phyloP scores from a whole-genome alignment of 2,888 invertebrate genomes.

The Drosophila gaucha region DNA sequence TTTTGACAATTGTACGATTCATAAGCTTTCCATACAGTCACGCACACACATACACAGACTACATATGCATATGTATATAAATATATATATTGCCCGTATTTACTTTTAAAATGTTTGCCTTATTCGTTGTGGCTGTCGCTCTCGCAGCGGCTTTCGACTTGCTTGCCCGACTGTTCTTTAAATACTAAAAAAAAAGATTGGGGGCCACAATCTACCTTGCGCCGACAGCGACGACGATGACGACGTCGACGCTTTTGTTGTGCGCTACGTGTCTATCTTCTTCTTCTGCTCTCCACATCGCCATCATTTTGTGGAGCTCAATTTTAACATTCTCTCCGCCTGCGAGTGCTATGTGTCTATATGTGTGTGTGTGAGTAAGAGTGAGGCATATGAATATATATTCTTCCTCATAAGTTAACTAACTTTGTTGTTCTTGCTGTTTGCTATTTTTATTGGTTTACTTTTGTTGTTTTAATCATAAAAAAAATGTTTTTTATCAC shows the following conservation, averaged over 20 bases:
- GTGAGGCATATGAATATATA: conserved; percentile 20
- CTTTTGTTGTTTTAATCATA: conserved; percentile 23
- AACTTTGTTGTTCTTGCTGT: conserved; percentile 6
- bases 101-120: conserved; percentile 65
- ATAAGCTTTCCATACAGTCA: conserved; percentile 26
- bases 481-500: conserved; percentile 1
- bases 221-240: conserved; percentile 34
- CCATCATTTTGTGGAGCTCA: conserved; percentile 45
- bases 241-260: conserved; percentile 49
- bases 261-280: conserved; percentile 59
- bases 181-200: conserved; percentile 74
- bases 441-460: conserved; percentile 34
- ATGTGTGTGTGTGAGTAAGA: conserved; percentile 13
- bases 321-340: conserved; percentile 35
- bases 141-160: conserved; percentile 67
- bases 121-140: conserved; percentile 48
- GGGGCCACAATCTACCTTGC: conserved; percentile 64
- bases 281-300: conserved; percentile 49
- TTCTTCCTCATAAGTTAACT: conserved; percentile 27
- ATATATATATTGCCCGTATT: conserved; percentile 52
- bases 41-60: conserved; percentile 6
- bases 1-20: conserved; percentile 43
- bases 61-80: conserved; percentile 8
- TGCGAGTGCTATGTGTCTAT: not conserved
- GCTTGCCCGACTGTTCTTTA: conserved; percentile 81